Percentiles rank a stretch among this genome's conserved stretches.
Conservation (phyloP, 2,113 vertebrate species). For the Anarhynchus alexandrinus region DNA sequence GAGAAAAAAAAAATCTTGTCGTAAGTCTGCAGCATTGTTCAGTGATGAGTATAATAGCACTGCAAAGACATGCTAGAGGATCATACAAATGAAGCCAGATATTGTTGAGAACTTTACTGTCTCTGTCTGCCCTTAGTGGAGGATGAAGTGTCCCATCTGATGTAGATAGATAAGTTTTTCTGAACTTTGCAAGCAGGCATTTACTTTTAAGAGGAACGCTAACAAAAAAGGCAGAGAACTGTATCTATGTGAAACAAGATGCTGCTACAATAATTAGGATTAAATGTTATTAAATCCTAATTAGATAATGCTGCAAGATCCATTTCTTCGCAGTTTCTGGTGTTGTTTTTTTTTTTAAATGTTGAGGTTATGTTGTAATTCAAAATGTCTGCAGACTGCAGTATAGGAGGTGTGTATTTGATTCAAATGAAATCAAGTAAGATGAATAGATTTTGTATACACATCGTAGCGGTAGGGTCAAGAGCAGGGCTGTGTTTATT, state of each 20-base stretch:
- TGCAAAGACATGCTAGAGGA: neutral
- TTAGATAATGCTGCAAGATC: neutral
- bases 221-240: neutral
- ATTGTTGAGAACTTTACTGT: neutral
- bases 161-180: neutral
- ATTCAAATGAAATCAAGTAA: neutral
- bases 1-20: neutral
- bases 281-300: neutral
- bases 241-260: neutral
- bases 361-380: neutral
- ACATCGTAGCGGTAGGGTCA: neutral
- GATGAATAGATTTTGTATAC: neutral
- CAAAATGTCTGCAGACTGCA: neutral
- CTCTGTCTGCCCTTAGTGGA: neutral
- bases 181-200: neutral
- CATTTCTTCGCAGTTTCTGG: neutral
- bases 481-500: neutral
- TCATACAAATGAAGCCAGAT: neutral
- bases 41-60: constrained; percentile 29
- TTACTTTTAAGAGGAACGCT: neutral
- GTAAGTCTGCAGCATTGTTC: constrained; percentile 61
- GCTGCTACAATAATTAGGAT: neutral
- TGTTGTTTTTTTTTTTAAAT: neutral
- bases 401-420: neutral
- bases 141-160: neutral